Percentiles rank a stretch among this genome's conserved stretches.
Evolutionary conservation across 2,797 vertebrate species (phyloP).

Genomic region (Pagetopsis macropterus): DNA sequence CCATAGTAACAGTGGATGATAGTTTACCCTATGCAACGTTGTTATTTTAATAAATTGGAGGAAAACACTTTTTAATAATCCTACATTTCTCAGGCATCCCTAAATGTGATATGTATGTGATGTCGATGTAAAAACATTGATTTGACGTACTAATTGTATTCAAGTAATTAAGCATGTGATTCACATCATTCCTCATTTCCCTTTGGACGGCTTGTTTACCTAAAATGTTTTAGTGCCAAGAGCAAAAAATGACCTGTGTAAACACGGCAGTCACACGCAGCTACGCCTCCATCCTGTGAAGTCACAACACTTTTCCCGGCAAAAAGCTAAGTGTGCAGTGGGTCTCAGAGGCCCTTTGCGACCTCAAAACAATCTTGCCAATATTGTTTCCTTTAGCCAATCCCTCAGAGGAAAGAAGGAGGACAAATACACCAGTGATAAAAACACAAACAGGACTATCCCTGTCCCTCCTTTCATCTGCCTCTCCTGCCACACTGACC

Average conservation of each 20-base stretch:
- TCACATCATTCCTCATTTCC: constrained; percentile 38
- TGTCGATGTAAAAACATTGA: not conserved
- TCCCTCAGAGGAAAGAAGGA: constrained; percentile 73
- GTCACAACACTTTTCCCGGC: constrained; percentile 62
- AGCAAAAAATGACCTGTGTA: constrained; percentile 50
- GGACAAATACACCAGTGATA: constrained; percentile 82
- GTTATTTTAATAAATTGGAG: constrained; percentile 3
- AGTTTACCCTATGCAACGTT: not conserved
- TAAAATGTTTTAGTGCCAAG: constrained; percentile 31
- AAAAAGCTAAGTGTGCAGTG: constrained; percentile 54
- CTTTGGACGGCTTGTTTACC: constrained; percentile 32
- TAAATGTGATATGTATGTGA: no score
- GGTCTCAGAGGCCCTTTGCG: constrained; percentile 67
- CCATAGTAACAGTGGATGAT: not conserved
- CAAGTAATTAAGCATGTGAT: constrained; percentile 21
- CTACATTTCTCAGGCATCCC: not conserved
- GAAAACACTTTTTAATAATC: not conserved
- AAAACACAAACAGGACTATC: constrained; percentile 85
- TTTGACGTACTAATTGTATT: constrained; percentile 16
- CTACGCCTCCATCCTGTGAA: constrained; percentile 35
- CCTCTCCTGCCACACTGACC: constrained; percentile 69
- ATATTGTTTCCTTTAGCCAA: constrained; percentile 81
- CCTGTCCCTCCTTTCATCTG: constrained; percentile 79
- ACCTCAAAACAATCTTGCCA: constrained; percentile 82
- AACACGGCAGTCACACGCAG: constrained; percentile 55